Conservation (phyloP, 2,888 invertebrate genomes). For the Anarsia innoxiella region DNA sequence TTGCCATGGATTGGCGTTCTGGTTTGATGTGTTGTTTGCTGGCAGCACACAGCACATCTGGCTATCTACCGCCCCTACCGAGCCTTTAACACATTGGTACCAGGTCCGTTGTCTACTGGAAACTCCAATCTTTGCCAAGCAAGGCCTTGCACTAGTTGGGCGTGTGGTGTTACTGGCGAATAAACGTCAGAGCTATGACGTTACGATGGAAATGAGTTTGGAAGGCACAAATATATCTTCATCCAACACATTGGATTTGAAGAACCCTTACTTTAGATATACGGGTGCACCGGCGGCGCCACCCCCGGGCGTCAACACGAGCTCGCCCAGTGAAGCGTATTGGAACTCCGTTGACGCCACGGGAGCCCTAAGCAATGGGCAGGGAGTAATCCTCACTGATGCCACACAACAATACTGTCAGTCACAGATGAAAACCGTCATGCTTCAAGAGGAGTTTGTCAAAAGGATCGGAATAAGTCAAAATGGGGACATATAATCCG, state of each 20-base stretch:
- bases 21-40: constrained; percentile 94
- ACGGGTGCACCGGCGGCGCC: constrained; percentile 94
- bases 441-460: constrained; percentile 72
- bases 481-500: constrained; percentile 73
- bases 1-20: constrained; percentile 98
- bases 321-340: constrained; percentile 95
- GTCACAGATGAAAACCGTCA: constrained; percentile 67
- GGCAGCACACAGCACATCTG: constrained; percentile 98
- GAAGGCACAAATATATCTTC: constrained; percentile 92
- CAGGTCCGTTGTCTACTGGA: constrained; percentile 97
- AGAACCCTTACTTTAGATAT: constrained; percentile 98
- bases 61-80: constrained; percentile 98
- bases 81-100: constrained; percentile 99
- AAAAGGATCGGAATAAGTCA: constrained; percentile 72
- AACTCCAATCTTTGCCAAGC: constrained; percentile 94
- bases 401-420: constrained; percentile 60
- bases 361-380: constrained; percentile 63
- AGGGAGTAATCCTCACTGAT: constrained; percentile 58
- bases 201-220: constrained; percentile 93
- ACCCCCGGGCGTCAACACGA: constrained; percentile 92
- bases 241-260: constrained; percentile 94
- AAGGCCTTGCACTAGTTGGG: constrained; percentile 93
- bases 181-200: constrained; percentile 98
- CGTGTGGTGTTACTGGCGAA: constrained; percentile 92
- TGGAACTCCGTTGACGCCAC: constrained; percentile 91